These are phyloP conservation scores for Zaprionus nigranus DNA, from an alignment of 1,140 invertebrate species.

Conservation along the genomic window DNA sequence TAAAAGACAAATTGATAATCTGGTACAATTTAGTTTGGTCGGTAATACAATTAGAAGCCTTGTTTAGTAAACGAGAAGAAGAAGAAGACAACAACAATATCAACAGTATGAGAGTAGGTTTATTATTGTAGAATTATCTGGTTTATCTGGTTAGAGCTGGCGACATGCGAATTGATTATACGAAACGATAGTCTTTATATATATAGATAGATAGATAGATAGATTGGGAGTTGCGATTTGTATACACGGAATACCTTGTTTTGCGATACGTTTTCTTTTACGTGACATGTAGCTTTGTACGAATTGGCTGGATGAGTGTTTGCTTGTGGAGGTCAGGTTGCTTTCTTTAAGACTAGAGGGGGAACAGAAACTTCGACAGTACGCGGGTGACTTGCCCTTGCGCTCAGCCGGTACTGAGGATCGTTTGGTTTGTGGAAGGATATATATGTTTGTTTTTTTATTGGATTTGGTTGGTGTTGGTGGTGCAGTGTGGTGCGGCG, in stretches of 20 bases:
- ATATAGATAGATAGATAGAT: neutral
- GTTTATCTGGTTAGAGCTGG: constrained; percentile 54
- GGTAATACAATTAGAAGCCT: constrained; percentile 65
- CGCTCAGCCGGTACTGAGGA: constrained; percentile 77
- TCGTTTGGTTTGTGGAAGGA: constrained; percentile 33
- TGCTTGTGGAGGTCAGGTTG: constrained; percentile 73
- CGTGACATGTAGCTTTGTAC: constrained; percentile 83
- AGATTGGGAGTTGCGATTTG: constrained; percentile 29
- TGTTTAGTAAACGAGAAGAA: constrained; percentile 52
- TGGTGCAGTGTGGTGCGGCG: constrained; percentile 33
- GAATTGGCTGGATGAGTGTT: constrained; percentile 81
- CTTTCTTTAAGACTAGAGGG: constrained; percentile 75
- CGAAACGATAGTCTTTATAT: constrained; percentile 13
- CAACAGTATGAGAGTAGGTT: constrained; percentile 1
- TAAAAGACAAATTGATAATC: neutral
- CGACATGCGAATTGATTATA: constrained; percentile 35
- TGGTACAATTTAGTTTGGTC: constrained; percentile 73
- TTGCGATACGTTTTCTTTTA: constrained; percentile 84
- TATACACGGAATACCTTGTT: constrained; percentile 79
- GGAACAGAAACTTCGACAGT: constrained; percentile 83
- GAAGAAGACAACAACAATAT: constrained; percentile 19
- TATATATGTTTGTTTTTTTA: constrained; percentile 40
- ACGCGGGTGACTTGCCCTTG: constrained; percentile 81
- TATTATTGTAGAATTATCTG: constrained; percentile 12
- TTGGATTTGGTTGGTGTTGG: constrained; percentile 47